Base-by-base conservation (phyloP, 2,113 vertebrate species). In the Cricetomys ansorgei region DNA sequence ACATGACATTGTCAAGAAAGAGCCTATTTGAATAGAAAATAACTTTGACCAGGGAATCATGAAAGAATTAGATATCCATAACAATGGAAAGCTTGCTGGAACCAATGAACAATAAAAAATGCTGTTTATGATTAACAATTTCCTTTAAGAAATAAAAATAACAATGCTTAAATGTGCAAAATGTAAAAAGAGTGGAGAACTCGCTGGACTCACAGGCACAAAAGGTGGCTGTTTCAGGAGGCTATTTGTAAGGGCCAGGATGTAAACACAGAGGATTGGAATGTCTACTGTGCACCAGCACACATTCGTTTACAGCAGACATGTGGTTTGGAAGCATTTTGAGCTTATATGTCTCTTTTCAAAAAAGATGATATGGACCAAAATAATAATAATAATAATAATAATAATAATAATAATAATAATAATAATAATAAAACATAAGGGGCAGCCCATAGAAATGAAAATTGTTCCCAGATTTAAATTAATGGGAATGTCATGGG, bases 341-440 rank as follows among this genome's bases (percentile, higher is more conserved):
- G 27, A 86, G 5, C 2, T 59, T 77, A 3, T 23, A 91, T 53
- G 11, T 27, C 70, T 92, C 34, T 57, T 95, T 94, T 73, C 37
- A 88, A 96, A 87, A 57, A 53, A 70, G 1, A 31, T 70, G 29
- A 48, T 70, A 69, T 53, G 67, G 40, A 73, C 17, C 12, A 67
- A 86, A 91, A n/a, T n/a, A 92, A 84, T 73, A 37, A 31, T 76
- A n/a, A 31, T 85, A 94, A 81, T 92, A 67, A 93, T n/a, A 92
- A 84, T 73, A 37, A 31, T 76, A n/a, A 31, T 85, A 94, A 81
- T 92, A 67, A 93, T n/a, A n/a, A n/a, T n/a, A n/a, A n/a, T n/a
- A 92, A 84, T 73, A 37, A 31, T 76, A 31, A 31, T 85, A 94
- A 81, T 92, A 67, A 93, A 86, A 29, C 17, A 76, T 73, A 91